Evolutionary conservation across 2,113 vertebrate species (phyloP).

Genomic region (Raja brachyura): DNA sequence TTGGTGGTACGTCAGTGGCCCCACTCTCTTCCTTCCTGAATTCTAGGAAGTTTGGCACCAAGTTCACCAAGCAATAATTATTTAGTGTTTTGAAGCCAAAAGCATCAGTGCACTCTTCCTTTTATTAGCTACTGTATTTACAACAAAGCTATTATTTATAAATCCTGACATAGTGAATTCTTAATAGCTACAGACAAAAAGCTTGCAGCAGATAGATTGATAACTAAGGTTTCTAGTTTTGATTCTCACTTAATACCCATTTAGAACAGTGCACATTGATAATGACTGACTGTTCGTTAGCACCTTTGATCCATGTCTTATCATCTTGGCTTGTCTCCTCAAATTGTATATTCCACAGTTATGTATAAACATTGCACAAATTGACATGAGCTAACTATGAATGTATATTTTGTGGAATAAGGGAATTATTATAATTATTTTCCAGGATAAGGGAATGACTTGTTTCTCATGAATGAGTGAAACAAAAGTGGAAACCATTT

Average conservation of each 20-base stretch:
- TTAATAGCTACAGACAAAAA: background rate
- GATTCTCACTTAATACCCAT: background rate
- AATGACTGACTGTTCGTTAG: background rate
- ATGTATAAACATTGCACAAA: background rate
- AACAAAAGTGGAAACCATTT: background rate
- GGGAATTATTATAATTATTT: background rate
- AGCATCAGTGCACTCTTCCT: background rate
- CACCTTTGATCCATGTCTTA: background rate
- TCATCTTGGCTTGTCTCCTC: background rate
- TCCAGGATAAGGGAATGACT: background rate
- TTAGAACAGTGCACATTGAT: background rate
- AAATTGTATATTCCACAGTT: background rate
- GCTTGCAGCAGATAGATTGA: background rate
- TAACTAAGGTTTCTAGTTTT: background rate
- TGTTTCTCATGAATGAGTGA: background rate
- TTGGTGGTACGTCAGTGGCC: background rate
- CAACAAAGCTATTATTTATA: background rate
- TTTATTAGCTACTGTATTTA: background rate
- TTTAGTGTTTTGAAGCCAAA: background rate
- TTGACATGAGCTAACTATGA: background rate
- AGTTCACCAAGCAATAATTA: conserved; percentile 4
- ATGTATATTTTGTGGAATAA: background rate
- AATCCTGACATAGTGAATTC: background rate
- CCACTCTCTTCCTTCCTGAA: background rate
- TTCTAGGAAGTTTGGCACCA: background rate